These are phyloP conservation scores for Phoeniculus purpureus DNA, from an alignment of 2,797 vertebrate genomes.

Conservation along the genomic window DNA sequence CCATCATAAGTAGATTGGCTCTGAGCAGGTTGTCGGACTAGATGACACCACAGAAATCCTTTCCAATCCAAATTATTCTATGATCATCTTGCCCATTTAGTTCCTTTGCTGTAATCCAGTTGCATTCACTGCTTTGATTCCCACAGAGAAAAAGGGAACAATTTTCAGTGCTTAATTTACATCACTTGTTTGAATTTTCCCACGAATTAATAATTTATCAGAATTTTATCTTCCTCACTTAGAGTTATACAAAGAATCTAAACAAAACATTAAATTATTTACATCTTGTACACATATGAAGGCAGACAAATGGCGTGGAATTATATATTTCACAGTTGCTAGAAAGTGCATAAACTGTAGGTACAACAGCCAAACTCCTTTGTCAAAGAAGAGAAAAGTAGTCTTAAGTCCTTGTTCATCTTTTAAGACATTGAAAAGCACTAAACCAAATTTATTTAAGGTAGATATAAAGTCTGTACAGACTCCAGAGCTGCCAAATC, in stretches of 20 bases:
- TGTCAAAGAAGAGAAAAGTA: background rate
- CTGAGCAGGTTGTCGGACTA: background rate
- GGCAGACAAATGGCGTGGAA: conserved; percentile 24
- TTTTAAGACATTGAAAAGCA: background rate
- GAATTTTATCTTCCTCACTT: conserved; percentile 32
- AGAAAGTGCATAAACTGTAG: background rate
- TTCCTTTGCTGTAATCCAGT: background rate
- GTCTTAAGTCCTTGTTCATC: background rate
- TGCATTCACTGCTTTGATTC: background rate
- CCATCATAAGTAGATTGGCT: background rate
- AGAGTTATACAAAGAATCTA: background rate
- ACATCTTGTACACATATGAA: background rate
- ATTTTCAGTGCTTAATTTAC: background rate
- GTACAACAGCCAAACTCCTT: background rate
- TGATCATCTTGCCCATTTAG: background rate
- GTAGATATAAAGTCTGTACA: background rate
- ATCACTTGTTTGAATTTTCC: background rate
- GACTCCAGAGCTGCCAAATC: background rate
- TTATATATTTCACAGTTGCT: conserved; percentile 23
- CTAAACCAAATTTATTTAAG: background rate
- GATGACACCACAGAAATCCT: background rate
- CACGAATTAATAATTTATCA: conserved; percentile 55
- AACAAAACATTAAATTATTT: conserved; percentile 49
- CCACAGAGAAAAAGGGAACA: background rate
- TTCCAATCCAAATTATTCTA: background rate